Conservation (phyloP, 30 jellyfish, hydroid and myxozoan genomes). For the Turritopsis rubra region DNA sequence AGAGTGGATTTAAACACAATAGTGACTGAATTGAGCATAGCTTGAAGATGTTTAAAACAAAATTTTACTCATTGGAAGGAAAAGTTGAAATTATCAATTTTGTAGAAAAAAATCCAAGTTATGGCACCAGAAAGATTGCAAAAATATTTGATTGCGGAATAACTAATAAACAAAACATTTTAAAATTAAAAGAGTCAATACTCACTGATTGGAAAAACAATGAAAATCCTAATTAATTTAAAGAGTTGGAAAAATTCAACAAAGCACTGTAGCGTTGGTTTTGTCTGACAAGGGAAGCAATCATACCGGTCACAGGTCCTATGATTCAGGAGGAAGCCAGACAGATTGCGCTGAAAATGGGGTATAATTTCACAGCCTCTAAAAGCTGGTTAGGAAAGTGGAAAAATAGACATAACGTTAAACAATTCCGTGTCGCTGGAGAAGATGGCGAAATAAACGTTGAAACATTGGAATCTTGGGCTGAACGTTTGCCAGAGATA, state of each 20-base stretch:
- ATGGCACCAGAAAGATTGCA: background rate
- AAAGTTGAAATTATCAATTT: background rate
- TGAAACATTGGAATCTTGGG: slow-evolving; percentile 35
- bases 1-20: too few relatives aligned
- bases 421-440: slow-evolving; percentile 41
- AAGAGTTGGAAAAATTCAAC: background rate
- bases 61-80: background rate
- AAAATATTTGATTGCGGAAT: too few relatives aligned
- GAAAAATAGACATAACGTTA: slow-evolving; percentile 28
- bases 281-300: background rate
- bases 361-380: background rate
- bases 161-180: too few relatives aligned
- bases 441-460: slow-evolving; percentile 39
- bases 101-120: background rate
- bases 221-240: too few relatives aligned
- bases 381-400: slow-evolving; percentile 9
- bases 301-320: background rate
- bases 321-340: background rate
- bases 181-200: background rate
- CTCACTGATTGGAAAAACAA: background rate
- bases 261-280: background rate
- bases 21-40: too few relatives aligned
- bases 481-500: too few relatives aligned
- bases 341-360: background rate
- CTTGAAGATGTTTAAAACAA: too few relatives aligned